Evolutionary conservation across 2,888 invertebrate genomes (phyloP).

Genomic region (Ophioninae sp.): DNA sequence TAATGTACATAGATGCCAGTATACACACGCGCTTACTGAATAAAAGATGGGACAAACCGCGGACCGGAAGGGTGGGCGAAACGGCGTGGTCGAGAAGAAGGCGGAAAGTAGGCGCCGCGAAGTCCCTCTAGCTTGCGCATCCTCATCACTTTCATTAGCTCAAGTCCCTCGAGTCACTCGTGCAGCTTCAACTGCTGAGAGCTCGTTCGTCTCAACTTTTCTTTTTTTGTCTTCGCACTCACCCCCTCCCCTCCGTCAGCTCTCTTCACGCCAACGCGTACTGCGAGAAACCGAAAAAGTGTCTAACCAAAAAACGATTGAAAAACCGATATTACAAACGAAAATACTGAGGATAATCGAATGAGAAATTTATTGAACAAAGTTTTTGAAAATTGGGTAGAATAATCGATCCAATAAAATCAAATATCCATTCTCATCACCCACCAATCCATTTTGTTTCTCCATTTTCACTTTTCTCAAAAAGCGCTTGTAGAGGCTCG

Average conservation of each 20-base stretch:
- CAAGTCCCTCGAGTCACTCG: conserved; percentile 61
- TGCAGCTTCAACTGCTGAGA: conserved; percentile 36
- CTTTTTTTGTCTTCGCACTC: background rate
- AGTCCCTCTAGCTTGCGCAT: conserved; percentile 40
- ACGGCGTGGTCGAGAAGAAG: conserved; percentile 34
- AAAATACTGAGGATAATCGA: no score
- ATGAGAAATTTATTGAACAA: no score
- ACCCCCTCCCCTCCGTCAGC: background rate
- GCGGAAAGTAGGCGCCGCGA: conserved; percentile 53
- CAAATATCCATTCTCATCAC: background rate
- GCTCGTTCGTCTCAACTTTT: conserved; percentile 40
- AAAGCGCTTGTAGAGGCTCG: no score
- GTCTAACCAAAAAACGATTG: no score
- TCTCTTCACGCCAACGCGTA: no score
- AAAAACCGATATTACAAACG: no score
- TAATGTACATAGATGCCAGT: conserved; percentile 20
- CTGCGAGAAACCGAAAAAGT: no score
- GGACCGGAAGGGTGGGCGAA: conserved; percentile 35
- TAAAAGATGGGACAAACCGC: conserved; percentile 50
- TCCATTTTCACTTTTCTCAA: background rate
- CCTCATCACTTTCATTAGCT: conserved; percentile 63
- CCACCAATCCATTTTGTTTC: background rate
- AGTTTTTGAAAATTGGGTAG: background rate
- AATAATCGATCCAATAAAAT: background rate
- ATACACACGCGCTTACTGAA: background rate